Evolutionary conservation across 1,140 invertebrate species (phyloP).

Genomic region (Sitodiplosis mosellana): DNA sequence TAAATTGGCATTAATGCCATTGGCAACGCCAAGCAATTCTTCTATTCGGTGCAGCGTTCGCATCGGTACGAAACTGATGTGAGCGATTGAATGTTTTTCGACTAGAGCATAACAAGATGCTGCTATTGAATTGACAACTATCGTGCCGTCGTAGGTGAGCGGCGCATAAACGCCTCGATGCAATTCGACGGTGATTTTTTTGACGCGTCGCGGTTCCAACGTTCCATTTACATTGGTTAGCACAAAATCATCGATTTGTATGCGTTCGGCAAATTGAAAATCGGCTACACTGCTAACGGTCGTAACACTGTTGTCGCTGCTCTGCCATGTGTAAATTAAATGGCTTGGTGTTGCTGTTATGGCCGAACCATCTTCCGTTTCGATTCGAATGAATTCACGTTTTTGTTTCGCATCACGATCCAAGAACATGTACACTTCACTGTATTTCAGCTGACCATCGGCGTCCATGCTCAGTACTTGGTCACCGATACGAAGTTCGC

Average conservation of each 20-base stretch:
- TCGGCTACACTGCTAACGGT: slow-evolving; percentile 8
- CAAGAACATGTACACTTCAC: slow-evolving; percentile 77
- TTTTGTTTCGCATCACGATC: slow-evolving; percentile 50
- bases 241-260: slow-evolving; percentile 31
- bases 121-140: slow-evolving; percentile 77
- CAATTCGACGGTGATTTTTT: slow-evolving; percentile 33
- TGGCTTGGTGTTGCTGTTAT: slow-evolving; percentile 75
- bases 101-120: slow-evolving; percentile 90
- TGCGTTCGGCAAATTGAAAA: slow-evolving; percentile 36
- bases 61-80: slow-evolving; percentile 63
- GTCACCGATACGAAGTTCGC: slow-evolving; percentile 58
- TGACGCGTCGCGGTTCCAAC: slow-evolving; percentile 40
- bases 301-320: slow-evolving; percentile 5
- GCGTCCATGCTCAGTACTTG: slow-evolving; percentile 53
- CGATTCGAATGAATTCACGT: slow-evolving; percentile 50
- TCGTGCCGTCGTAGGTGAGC: slow-evolving; percentile 59
- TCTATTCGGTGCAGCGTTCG: slow-evolving; percentile 34
- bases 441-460: slow-evolving; percentile 50
- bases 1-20: slow-evolving; percentile 3
- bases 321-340: slow-evolving; percentile 35
- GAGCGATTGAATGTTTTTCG: slow-evolving; percentile 65
- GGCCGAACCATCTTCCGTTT: slow-evolving; percentile 43
- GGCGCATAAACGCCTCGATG: slow-evolving; percentile 73
- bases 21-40: slow-evolving; percentile 11
- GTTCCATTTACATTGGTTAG: slow-evolving; percentile 26